These are phyloP conservation scores for Characodon lateralis DNA, from an alignment of 2,797 vertebrate species.

Conservation along the genomic window DNA sequence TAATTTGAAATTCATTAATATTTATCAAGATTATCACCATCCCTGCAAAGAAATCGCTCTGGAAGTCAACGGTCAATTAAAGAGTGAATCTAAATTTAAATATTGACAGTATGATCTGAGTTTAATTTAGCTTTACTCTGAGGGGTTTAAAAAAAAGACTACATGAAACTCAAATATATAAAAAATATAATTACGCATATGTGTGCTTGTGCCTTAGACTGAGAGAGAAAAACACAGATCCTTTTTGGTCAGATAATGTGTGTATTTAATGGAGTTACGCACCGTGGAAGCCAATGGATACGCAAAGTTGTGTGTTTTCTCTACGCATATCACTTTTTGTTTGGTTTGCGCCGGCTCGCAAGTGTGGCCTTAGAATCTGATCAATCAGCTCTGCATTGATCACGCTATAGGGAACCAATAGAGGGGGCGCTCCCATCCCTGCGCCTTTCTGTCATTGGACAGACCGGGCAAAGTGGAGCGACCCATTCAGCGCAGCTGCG, in stretches of 20 bases:
- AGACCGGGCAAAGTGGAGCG: constrained; percentile 84
- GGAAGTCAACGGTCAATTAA: constrained; percentile 15
- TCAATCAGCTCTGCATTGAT: constrained; percentile 90
- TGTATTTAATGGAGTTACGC: constrained; percentile 29
- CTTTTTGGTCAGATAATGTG: constrained; percentile 20
- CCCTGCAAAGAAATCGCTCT: constrained; percentile 6
- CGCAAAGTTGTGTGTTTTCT: constrained; percentile 34
- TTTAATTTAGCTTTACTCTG: constrained; percentile 10
- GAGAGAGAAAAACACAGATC: background rate
- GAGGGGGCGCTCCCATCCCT: constrained; percentile 73
- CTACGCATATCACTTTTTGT: constrained; percentile 5
- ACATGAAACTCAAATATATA: background rate
- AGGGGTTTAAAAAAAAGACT: constrained; percentile 28
- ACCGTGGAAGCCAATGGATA: constrained; percentile 19
- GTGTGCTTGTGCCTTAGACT: background rate
- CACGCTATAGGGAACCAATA: constrained; percentile 83
- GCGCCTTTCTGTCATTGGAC: constrained; percentile 84
- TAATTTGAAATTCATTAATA: constrained; percentile 53
- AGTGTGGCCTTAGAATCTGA: constrained; percentile 84
- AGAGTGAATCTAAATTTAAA: constrained; percentile 17
- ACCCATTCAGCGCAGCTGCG: constrained; percentile 82
- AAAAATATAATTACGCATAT: constrained; percentile 1
- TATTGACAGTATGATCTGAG: constrained; percentile 7
- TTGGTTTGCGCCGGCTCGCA: constrained; percentile 68
- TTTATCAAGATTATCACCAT: constrained; percentile 46